A percentile compares a stretch with the other conserved stretches of the same genome.
Evolutionary conservation across 2,888 invertebrate genomes (phyloP).

Genomic region (Syritta pipiens): DNA sequence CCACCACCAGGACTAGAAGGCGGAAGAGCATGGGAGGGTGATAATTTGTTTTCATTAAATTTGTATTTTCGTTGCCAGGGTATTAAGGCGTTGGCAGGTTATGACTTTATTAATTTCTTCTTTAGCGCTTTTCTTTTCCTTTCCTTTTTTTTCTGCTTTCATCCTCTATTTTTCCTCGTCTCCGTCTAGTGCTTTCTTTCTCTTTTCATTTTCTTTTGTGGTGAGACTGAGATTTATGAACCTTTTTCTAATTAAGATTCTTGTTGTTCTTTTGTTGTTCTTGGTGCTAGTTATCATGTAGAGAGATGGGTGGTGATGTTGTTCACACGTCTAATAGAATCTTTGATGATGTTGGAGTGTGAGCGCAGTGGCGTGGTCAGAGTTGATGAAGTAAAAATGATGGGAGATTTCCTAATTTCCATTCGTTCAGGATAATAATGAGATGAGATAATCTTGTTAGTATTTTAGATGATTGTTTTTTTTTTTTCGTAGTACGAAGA

Average conservation of each 20-base stretch:
- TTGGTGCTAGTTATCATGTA: conserved; percentile 8
- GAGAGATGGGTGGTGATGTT: conserved; percentile 7
- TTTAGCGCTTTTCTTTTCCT: conserved; percentile 55
- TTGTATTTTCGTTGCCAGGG: conserved; percentile 69
- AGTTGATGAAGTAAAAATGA: conserved; percentile 41
- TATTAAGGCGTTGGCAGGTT: conserved; percentile 72
- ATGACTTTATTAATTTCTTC: conserved; percentile 72
- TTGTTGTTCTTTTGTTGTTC: conserved; percentile 26
- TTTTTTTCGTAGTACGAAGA: not conserved
- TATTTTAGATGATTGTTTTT: conserved; percentile 31
- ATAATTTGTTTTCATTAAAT: conserved; percentile 71
- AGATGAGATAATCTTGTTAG: conserved; percentile 62
- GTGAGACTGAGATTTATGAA: conserved; percentile 62
- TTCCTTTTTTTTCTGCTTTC: not conserved
- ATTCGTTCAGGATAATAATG: conserved; percentile 44
- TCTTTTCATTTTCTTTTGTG: not conserved
- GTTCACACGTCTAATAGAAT: conserved; percentile 45
- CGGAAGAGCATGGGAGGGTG: conserved; percentile 53
- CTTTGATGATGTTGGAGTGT: conserved; percentile 17
- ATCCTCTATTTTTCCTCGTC: not conserved
- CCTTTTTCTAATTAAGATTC: conserved; percentile 67
- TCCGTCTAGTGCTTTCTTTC: not conserved
- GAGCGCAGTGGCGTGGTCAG: conserved; percentile 2
- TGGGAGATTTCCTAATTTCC: conserved; percentile 51
- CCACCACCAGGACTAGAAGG: conserved; percentile 12